Conservation (phyloP, 2,113 vertebrate species). For the Oreochromis niloticus region DNA sequence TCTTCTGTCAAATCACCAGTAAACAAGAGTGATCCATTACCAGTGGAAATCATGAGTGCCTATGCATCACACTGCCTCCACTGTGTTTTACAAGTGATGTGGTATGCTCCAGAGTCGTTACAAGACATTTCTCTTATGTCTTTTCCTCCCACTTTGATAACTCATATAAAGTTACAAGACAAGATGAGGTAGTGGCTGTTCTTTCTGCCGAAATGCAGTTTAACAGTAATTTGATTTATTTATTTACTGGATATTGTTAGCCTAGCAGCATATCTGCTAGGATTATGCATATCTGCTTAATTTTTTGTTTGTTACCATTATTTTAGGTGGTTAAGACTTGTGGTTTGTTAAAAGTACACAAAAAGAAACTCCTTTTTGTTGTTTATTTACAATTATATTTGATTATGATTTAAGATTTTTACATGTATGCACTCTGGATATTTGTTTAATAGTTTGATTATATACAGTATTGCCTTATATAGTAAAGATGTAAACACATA, state of each 20-base stretch:
- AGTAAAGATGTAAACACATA: background rate
- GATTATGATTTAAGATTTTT: background rate
- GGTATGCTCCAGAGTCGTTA: accelerated
- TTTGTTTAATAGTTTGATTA: accelerated
- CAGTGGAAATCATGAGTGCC: background rate
- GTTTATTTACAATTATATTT: background rate
- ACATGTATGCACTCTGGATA: background rate
- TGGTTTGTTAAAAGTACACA: background rate
- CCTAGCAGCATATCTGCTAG: background rate
- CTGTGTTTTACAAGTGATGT: background rate
- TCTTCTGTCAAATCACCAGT: background rate
- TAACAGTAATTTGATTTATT: background rate
- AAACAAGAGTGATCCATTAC: background rate
- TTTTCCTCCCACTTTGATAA: background rate
- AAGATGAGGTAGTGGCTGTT: background rate
- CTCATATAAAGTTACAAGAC: background rate
- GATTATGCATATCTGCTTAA: background rate
- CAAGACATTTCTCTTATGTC: background rate
- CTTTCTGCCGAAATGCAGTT: background rate
- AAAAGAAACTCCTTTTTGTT: background rate
- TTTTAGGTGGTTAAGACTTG: background rate
- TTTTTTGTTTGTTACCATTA: background rate
- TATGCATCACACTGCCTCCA: background rate
- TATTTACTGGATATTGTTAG: background rate
- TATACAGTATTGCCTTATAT: background rate